phyloP scores from a whole-genome alignment of 2,113 vertebrate genomes.

The Chamaea fasciata region DNA sequence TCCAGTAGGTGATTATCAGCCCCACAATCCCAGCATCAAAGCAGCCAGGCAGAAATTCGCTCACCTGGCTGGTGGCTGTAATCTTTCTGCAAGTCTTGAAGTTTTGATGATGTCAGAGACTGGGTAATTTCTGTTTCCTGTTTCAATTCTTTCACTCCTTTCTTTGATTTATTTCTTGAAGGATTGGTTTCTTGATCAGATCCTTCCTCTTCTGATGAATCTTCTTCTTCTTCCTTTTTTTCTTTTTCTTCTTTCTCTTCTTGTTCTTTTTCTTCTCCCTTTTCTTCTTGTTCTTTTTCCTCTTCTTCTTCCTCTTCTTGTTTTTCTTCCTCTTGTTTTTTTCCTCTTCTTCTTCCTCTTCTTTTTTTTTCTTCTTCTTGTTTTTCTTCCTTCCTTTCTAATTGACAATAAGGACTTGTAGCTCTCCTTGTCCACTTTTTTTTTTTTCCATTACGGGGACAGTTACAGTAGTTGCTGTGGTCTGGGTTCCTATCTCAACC shows the following conservation, averaged over 20 bases:
- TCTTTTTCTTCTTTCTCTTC: rapidly evolving
- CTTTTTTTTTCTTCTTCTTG: rapidly evolving
- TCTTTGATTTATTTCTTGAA: neutral
- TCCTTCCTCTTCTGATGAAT: neutral
- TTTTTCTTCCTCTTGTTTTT: too few species aligned
- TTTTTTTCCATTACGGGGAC: neutral
- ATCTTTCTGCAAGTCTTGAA: neutral
- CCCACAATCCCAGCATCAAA: neutral
- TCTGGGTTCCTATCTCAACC: neutral
- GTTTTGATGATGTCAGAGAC: neutral
- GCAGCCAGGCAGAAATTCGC: neutral
- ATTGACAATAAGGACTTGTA: neutral
- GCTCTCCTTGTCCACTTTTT: neutral
- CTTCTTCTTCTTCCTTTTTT: neutral
- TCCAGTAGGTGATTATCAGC: neutral
- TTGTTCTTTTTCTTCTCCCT: rapidly evolving
- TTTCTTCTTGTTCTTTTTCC: neutral
- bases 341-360: neutral
- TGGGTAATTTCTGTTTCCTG: neutral
- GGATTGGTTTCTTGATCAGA: neutral
- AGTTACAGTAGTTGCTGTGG: neutral
- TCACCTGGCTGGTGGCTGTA: neutral
- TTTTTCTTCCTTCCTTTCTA: neutral
- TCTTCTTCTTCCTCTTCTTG: neutral
- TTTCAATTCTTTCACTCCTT: neutral